Evolutionary conservation across 2,113 vertebrate species (phyloP).

Genomic region (Choloepus hoffmanni): DNA sequence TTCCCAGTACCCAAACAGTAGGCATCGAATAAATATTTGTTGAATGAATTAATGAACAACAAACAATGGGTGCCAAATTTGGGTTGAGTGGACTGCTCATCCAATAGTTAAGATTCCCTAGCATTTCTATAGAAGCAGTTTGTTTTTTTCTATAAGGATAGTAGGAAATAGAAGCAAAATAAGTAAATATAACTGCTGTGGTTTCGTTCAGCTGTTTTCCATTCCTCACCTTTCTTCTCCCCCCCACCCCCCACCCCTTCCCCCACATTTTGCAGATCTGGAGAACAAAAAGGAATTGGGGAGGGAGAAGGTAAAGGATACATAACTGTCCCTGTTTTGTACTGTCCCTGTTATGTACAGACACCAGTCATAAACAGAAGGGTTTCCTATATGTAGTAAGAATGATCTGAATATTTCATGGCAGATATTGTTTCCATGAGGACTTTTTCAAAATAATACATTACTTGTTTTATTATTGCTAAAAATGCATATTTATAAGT

Average conservation of each 20-base stretch:
- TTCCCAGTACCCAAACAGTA: not conserved
- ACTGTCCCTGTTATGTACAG: rapidly evolving
- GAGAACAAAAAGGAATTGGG: not conserved
- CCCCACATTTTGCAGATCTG: too few relatives aligned
- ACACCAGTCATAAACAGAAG: too few relatives aligned
- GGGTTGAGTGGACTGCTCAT: not conserved
- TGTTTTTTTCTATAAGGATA: not conserved
- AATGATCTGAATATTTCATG: not conserved
- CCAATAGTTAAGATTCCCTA: not conserved
- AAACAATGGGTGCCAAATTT: not conserved
- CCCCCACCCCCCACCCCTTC: too few relatives aligned
- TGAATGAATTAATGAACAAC: not conserved
- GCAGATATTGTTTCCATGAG: not conserved
- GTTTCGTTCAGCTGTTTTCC: not conserved
- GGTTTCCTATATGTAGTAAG: not conserved
- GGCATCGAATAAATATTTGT: not conserved
- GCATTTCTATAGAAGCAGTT: not conserved
- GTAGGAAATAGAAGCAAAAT: not conserved
- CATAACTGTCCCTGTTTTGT: rapidly evolving
- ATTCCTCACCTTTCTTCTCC: rapidly evolving
- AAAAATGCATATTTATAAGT: not conserved
- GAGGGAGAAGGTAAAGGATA: too few relatives aligned
- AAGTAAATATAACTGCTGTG: rapidly evolving
- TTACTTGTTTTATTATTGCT: not conserved
- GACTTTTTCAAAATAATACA: not conserved